Percentiles rank a stretch among this genome's conserved stretches.
Evolutionary conservation across 2,113 vertebrate genomes (phyloP).

Genomic region (Gopherus evgoodei): DNA sequence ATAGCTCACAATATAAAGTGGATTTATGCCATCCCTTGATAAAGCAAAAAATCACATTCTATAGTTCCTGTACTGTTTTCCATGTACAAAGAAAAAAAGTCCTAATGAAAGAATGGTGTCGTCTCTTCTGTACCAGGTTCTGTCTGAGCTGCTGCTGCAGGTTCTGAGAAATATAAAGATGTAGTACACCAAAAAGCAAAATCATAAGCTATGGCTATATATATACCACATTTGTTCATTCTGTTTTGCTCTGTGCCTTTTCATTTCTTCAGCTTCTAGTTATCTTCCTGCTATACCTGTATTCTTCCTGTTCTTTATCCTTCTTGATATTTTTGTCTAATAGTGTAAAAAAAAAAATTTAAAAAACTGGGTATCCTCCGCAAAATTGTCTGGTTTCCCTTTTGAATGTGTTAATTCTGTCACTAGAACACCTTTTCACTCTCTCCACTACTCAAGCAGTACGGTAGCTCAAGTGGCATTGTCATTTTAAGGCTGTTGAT

Average conservation of each 20-base stretch:
- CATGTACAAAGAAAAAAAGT: background rate
- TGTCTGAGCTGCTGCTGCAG: constrained; percentile 14
- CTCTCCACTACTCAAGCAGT: background rate
- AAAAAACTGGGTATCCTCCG: background rate
- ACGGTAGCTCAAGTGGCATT: background rate
- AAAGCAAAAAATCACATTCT: background rate
- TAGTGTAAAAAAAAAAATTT: background rate
- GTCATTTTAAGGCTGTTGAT: background rate
- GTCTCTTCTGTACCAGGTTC: background rate
- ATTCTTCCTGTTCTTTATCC: rapidly evolving
- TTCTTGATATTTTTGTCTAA: background rate
- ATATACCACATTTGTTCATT: rapidly evolving
- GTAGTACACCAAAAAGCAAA: background rate
- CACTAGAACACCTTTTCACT: background rate
- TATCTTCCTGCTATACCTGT: background rate
- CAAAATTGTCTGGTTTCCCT: background rate
- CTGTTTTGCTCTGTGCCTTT: background rate
- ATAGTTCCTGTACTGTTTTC: background rate
- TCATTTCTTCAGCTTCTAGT: background rate
- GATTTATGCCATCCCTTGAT: background rate
- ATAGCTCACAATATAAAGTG: background rate
- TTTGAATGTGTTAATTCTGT: background rate
- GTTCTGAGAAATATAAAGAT: background rate
- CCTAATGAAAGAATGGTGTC: background rate
- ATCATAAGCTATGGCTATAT: background rate